phyloP scores from a whole-genome alignment of 92 coral and sea anemone species.

The Parazoanthus darwini region DNA sequence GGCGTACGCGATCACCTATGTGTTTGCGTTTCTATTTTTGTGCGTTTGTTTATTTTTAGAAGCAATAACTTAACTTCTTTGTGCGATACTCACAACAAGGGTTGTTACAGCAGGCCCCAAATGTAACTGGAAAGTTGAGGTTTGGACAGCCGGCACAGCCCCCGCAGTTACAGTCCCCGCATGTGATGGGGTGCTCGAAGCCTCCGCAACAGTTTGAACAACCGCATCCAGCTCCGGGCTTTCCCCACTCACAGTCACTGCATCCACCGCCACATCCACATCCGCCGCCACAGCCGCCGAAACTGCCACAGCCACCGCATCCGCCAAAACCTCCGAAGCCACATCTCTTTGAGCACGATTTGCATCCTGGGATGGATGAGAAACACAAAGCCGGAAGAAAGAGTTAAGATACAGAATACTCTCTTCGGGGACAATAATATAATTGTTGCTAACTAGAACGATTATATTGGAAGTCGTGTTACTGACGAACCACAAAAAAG shows the following conservation, averaged over 20 bases:
- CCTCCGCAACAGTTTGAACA: conserved; percentile 66
- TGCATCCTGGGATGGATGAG: conserved; percentile 16
- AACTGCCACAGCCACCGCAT: conserved; percentile 47
- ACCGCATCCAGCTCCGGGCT: conserved; percentile 47
- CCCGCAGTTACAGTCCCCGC: conserved; percentile 46
- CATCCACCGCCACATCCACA: conserved; percentile 49
- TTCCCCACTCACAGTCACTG: conserved; percentile 31
- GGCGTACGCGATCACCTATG: no score
- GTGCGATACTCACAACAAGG: conserved; percentile 58
- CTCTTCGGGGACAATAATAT: background rate
- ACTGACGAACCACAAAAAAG: no score
- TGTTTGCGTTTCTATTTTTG: background rate
- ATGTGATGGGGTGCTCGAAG: conserved; percentile 57
- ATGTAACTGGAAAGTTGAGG: conserved; percentile 63
- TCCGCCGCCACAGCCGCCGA: conserved; percentile 48
- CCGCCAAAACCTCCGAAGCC: conserved; percentile 53
- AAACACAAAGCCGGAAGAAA: background rate
- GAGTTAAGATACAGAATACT: background rate
- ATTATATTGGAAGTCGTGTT: no score
- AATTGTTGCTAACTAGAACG: background rate
- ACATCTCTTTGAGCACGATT: conserved; percentile 19
- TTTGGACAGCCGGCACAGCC: conserved; percentile 61
- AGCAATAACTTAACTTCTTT: no score
- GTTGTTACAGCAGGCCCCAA: conserved; percentile 72
- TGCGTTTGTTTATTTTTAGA: background rate